Conservation (phyloP, 2,113 vertebrate genomes). For the Otis tarda region DNA sequence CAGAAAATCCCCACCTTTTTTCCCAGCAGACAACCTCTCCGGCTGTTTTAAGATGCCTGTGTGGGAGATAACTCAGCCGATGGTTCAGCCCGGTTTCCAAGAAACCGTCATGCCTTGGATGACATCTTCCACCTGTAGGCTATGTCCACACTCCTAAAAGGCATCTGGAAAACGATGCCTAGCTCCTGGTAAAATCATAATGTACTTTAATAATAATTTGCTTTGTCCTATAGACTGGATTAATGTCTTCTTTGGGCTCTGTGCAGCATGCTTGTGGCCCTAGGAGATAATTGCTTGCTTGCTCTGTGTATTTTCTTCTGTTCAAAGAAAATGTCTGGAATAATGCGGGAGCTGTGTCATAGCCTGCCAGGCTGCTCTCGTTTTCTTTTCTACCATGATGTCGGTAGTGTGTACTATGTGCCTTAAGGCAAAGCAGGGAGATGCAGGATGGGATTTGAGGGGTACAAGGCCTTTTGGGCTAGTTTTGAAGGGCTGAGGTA, state of each 20-base stretch:
- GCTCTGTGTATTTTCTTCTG: not conserved
- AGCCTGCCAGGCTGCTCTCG: not conserved
- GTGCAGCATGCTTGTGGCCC: not conserved
- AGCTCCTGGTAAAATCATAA: not conserved
- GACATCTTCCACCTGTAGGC: not conserved
- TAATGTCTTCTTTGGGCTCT: not conserved
- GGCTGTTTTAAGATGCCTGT: not conserved
- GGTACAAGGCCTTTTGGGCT: not conserved
- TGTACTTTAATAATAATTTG: not conserved
- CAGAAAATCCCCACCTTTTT: not conserved
- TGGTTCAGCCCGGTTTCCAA: not conserved
- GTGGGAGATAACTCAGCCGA: not conserved
- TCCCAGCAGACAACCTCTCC: not conserved
- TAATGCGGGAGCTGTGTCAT: not conserved
- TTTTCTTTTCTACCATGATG: not conserved
- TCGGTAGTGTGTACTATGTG: rapidly evolving
- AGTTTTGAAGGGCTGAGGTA: not conserved
- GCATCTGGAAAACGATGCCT: not conserved
- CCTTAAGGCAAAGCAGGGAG: not conserved
- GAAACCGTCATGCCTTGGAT: not conserved
- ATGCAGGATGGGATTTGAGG: not conserved
- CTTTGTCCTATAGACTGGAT: not conserved
- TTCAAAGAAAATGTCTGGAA: not conserved
- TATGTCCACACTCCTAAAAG: not conserved
- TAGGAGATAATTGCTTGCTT: not conserved